Evolutionary conservation across 2,888 invertebrate species (phyloP), one percentile per base, ranked within the genome.

Genomic region (Carabus problematicus): DNA sequence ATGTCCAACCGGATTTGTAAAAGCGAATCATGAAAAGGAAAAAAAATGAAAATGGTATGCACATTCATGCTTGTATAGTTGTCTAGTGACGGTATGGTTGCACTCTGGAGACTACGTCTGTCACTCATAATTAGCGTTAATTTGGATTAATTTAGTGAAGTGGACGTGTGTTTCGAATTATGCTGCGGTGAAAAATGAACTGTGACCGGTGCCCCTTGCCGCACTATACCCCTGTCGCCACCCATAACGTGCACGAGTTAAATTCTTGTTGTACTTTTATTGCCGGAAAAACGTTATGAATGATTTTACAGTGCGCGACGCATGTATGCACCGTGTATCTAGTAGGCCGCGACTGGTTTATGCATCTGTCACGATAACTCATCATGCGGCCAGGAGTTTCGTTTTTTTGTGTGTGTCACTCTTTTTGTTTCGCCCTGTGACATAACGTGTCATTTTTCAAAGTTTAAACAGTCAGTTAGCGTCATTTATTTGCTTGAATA

Each of bases 121-220:
- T 72, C 73, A 73, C 60, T 60, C 70, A 71, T 72, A 73, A 72
- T 73, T 73, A 72, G 69, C 64, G 72, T 72, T 73, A 72, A 72
- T 73, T 73, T 72, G 69, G 62, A 72, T 72, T 72, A 73, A 73
- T 72, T 72, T 72, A 69, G 70, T 72, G 70, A 71, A 72, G 72
- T 72, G 73, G 73, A 71, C 72, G 70, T 71, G 72, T 72, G 72
- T 70, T 71, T 71, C 64, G 62, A 70, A 68, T 71, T 67, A 67
- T 60, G 67, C 19, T 67, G 60, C 67, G 60, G 67, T 67, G 67
- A 67, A 67, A 67, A 67, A 67, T 67, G 67, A 67, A 52, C 49
- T 49, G 12, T 29, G 29, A 29, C 29, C 29, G 29, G 14, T 18
- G 40, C 49, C 66, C 41, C 59, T 39, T 64, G 52, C 54, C 52